Conservation (phyloP, 2,113 vertebrate species). For the Ceyx melanurus region DNA sequence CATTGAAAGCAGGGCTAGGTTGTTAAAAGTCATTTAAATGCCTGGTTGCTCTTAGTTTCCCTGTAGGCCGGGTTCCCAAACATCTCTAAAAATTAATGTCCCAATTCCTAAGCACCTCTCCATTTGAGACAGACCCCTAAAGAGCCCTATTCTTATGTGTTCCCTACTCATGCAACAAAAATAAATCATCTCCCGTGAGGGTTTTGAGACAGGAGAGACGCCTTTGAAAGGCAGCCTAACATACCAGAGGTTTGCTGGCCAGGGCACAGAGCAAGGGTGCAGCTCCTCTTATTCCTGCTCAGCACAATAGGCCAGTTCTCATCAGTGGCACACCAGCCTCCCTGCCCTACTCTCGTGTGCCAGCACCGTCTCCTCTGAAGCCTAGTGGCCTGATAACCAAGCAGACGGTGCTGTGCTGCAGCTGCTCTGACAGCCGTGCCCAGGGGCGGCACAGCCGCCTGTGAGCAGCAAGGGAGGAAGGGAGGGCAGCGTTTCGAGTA, state of each 20-base stretch:
- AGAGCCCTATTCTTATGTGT: background rate
- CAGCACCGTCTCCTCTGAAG: background rate
- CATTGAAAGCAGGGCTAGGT: rapidly evolving
- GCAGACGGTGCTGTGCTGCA: rapidly evolving
- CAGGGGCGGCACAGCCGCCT: background rate
- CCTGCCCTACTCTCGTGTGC: background rate
- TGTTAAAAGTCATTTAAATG: background rate
- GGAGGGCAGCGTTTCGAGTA: background rate
- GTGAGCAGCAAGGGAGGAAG: background rate
- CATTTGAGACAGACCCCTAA: background rate
- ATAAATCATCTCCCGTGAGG: rapidly evolving
- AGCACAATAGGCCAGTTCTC: background rate
- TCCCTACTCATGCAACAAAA: background rate
- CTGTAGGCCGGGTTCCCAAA: background rate
- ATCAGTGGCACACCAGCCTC: rapidly evolving
- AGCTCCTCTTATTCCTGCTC: background rate
- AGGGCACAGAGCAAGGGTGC: background rate
- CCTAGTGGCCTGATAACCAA: background rate
- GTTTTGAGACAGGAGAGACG: background rate
- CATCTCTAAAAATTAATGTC: background rate
- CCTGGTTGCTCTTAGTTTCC: background rate
- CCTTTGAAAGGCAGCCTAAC: background rate
- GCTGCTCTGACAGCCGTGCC: background rate
- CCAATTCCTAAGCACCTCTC: background rate
- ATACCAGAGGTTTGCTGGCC: background rate